Percentiles rank a stretch among this genome's conserved stretches.
Evolutionary conservation across 1,140 invertebrate genomes (phyloP).

Genomic region (Luehdorfia chinensis): DNA sequence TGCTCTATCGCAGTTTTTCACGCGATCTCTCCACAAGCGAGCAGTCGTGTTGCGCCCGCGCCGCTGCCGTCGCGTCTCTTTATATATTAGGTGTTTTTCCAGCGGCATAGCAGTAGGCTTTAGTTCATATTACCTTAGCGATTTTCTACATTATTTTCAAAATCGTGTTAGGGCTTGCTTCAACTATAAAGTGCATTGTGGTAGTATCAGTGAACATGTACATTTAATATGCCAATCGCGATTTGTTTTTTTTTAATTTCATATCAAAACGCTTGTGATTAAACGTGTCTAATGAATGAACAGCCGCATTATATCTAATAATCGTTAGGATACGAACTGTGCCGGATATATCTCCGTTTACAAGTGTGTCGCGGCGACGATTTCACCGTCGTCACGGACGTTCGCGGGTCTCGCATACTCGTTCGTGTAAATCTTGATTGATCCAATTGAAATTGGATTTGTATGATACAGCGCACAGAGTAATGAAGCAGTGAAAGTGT

Average conservation of each 20-base stretch:
- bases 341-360: constrained; percentile 41
- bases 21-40: constrained; percentile 70
- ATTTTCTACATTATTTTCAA: too few species aligned
- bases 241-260: too few species aligned
- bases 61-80: constrained; percentile 34
- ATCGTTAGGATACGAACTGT: constrained; percentile 29
- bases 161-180: too few species aligned
- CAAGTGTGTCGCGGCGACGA: constrained; percentile 63
- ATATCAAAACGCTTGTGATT: too few species aligned
- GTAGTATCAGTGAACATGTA: too few species aligned
- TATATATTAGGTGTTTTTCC: constrained; percentile 9
- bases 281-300: neutral
- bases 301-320: constrained; percentile 6
- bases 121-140: too few species aligned
- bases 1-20: constrained; percentile 65
- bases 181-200: too few species aligned
- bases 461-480: constrained; percentile 38
- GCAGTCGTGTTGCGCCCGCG: constrained; percentile 60
- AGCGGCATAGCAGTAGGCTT: neutral
- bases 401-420: constrained; percentile 43
- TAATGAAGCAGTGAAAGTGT: constrained; percentile 59
- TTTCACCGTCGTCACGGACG: constrained; percentile 70
- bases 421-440: constrained; percentile 41
- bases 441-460: constrained; percentile 54
- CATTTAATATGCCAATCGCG: too few species aligned